Conservation (phyloP, 2,888 invertebrate species). For the Phengaris arion region DNA sequence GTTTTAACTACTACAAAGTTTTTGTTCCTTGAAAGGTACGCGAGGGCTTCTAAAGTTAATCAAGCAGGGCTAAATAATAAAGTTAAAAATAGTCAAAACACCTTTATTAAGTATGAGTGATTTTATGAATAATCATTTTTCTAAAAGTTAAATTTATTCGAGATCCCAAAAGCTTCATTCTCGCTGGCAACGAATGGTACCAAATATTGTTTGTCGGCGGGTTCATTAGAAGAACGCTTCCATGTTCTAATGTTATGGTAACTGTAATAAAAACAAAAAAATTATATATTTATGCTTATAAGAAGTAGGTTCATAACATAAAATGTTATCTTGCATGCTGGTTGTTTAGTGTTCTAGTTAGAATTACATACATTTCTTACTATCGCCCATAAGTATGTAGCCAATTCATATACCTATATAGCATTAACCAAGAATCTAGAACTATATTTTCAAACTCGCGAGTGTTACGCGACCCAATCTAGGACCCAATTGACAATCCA, state of each 20-base stretch:
- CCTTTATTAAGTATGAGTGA: constrained; percentile 9
- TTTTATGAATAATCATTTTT: constrained; percentile 54
- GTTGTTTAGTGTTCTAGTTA: background rate
- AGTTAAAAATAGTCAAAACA: background rate
- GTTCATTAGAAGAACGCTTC: constrained; percentile 84
- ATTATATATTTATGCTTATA: background rate
- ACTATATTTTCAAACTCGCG: background rate
- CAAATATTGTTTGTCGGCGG: constrained; percentile 84
- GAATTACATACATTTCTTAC: too few species aligned
- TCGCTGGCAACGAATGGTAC: constrained; percentile 84
- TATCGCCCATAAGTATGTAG: too few species aligned
- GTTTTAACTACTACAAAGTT: too few species aligned
- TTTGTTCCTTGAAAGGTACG: too few species aligned
- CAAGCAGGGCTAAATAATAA: background rate
- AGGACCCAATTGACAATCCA: too few species aligned
- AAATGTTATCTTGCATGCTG: too few species aligned
- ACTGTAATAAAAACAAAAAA: constrained; percentile 58
- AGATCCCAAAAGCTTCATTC: constrained; percentile 75
- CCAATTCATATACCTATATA: too few species aligned
- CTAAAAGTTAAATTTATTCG: constrained; percentile 85
- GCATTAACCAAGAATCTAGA: background rate
- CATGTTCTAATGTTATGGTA: constrained; percentile 81
- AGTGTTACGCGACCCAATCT: background rate
- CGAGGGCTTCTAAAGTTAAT: too few species aligned
- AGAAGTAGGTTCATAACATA: too few species aligned